Evolutionary conservation across 2,888 invertebrate genomes (phyloP).

Genomic region (Sesia apiformis): DNA sequence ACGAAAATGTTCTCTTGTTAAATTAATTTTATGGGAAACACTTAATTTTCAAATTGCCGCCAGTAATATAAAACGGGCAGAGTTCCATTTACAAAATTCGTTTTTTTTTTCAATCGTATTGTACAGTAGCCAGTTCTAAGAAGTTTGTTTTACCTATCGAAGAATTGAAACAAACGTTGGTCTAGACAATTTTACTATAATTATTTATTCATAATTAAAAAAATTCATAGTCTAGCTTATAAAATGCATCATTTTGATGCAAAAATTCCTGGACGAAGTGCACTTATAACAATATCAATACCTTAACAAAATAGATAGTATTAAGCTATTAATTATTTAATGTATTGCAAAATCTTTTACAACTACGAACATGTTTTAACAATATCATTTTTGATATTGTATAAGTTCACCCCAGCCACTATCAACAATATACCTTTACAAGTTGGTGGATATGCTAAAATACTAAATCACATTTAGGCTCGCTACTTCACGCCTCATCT

Average conservation of each 20-base stretch:
- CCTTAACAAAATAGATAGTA: slow-evolving; percentile 9
- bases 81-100: no score
- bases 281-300: slow-evolving; percentile 23
- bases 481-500: slow-evolving; percentile 5
- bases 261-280: slow-evolving; percentile 32
- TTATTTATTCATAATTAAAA: slow-evolving; percentile 19
- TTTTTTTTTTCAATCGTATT: no score
- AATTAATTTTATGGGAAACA: no score
- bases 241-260: slow-evolving; percentile 44
- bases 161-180: slow-evolving; percentile 4
- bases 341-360: not conserved
- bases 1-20: no score
- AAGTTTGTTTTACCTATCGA: no score
- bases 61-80: no score
- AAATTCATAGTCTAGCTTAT: slow-evolving; percentile 27
- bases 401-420: slow-evolving; percentile 41
- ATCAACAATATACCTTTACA: slow-evolving; percentile 21
- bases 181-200: slow-evolving; percentile 12
- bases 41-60: no score
- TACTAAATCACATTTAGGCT: slow-evolving; percentile 43
- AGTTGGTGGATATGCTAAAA: slow-evolving; percentile 40
- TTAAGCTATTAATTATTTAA: slow-evolving; percentile 1
- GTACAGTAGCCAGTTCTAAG: no score
- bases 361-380: not conserved
- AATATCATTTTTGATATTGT: slow-evolving; percentile 5